Base-by-base conservation (phyloP, 35 echinoderm and acorn worm species). In the Hemicentrotus pulcherrimus region DNA sequence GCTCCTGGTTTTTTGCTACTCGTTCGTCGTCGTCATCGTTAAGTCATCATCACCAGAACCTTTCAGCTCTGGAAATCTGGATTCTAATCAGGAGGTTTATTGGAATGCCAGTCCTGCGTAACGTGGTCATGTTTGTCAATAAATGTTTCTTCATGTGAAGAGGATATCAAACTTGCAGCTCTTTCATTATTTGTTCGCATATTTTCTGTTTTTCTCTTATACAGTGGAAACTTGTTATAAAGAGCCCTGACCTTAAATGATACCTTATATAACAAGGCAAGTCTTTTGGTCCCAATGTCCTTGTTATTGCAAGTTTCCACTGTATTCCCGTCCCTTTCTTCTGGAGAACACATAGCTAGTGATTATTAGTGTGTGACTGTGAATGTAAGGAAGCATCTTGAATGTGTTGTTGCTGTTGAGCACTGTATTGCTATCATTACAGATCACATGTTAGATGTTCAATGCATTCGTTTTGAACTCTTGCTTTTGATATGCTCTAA, bases 21-120 rank as follows among this genome's bases (percentile, higher is more conserved):
- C 28, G 12, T 5, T 93, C 48, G 48, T 93, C 91, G n/a, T 93
- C 91, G 28, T 93, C 91, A 55, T 92, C 46, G 46, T 46, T 0
- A 45, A 32, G 30, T 92, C 91, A 93, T 93, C 91, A 93, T 93
- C 91, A 93, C 13, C 91, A 5, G 88, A 46, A 78, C 65, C 65
- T n/a, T 78, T 22, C 65, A 78, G 65, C 65, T 22, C 65, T 78
- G 65, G 65, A 78, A 78, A 78, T n/a, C 65, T n/a, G 65, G 65
- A 78, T 28, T 78, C 0, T n/a, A 24, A 78, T 78, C 65, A 78
- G 65, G 65, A 78, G n/a, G 19, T 78, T 28, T 78, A 28, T 78
- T 78, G 22, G 24, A 78, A 78, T 70, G 19, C 65, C 65, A n/a
- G 65, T 78, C 65, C 65, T 78, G 65, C 65, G 65, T 78, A 22